These are phyloP conservation scores for Pogonocherus hispidulus DNA, from an alignment of 2,888 invertebrate genomes.

Conservation along the genomic window DNA sequence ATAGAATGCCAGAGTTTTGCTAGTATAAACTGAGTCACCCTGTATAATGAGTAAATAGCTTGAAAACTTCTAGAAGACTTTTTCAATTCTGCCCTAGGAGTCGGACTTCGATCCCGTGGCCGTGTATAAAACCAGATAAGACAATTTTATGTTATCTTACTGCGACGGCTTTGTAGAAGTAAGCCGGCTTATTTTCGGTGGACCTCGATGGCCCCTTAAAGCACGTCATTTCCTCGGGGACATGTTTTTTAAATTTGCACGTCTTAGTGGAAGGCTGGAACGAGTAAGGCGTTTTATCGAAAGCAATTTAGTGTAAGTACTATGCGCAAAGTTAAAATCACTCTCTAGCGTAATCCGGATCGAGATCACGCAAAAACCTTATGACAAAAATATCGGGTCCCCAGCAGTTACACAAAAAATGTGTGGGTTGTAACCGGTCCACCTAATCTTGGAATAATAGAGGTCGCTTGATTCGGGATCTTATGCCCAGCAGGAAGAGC, in stretches of 20 bases:
- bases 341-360: constrained; percentile 63
- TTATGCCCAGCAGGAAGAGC: no score
- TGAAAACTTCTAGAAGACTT: not conserved
- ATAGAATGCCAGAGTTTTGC: no score
- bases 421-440: not conserved
- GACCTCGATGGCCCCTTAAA: constrained; percentile 48
- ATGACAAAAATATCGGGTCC: constrained; percentile 27
- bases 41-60: not conserved
- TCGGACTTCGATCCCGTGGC: constrained; percentile 32
- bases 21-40: no score
- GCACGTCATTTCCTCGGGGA: constrained; percentile 51
- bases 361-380: constrained; percentile 53
- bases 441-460: not conserved
- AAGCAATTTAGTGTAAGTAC: constrained; percentile 63
- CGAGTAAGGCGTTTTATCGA: constrained; percentile 62
- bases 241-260: constrained; percentile 61
- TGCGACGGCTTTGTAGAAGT: constrained; percentile 18
- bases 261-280: constrained; percentile 58
- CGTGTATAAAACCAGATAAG: constrained; percentile 36
- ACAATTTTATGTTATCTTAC: constrained; percentile 35
- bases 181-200: constrained; percentile 30
- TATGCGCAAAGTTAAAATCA: constrained; percentile 61
- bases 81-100: constrained; percentile 7
- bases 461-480: no score
- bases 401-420: constrained; percentile 12